Base-by-base conservation (phyloP, 2,113 vertebrate species). In the Thunnus maccoyii region DNA sequence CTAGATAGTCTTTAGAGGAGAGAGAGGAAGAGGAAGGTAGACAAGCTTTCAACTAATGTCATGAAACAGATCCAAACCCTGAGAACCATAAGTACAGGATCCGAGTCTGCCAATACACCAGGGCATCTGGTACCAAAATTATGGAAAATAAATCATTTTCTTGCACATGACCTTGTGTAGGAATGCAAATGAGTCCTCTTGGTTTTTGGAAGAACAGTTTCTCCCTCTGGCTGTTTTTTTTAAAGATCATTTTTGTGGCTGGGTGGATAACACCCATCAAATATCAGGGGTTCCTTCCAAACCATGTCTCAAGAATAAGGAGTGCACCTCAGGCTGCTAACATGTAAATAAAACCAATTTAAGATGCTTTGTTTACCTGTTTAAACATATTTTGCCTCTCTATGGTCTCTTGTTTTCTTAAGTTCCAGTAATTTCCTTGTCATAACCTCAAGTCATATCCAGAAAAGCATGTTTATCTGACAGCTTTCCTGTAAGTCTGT, bases 381-480 rank as follows among this genome's bases (percentile, higher is more conserved):
- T 44, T 69, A 14, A 51, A 72, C 10, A 46, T 27, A 25, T 50
- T n/a, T 66, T 12, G 17, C 11, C 78, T 74, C 9, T 50, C 10
- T 36, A 44, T 3, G 27, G 3, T 57, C 3, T 65, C 12, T 46
- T 56, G 18, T 52, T 63, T 52, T 82, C 6, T 72, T n/a, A 51
- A 62, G 57, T 70, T 70, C 47, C 69, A 62, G 41, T 44, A 51
- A 22, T 66, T 74, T 78, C 30, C 50, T 66, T 22, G 3, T 66
- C 20, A 17, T 27, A 57, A 46, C 75, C 77, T 72, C 5, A 3
- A 61, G 70, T 72, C 60, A 72, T 14, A 41, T 64, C 36, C 62
- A 80, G 11, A 82, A 46, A 68, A 55, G 22, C n/a, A 11, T 78
- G 63, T 81, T 76, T 76, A 72, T 79, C 7, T 62, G 47, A 70